Conservation (phyloP, 2,888 invertebrate genomes). For the Chouioia cunea region DNA sequence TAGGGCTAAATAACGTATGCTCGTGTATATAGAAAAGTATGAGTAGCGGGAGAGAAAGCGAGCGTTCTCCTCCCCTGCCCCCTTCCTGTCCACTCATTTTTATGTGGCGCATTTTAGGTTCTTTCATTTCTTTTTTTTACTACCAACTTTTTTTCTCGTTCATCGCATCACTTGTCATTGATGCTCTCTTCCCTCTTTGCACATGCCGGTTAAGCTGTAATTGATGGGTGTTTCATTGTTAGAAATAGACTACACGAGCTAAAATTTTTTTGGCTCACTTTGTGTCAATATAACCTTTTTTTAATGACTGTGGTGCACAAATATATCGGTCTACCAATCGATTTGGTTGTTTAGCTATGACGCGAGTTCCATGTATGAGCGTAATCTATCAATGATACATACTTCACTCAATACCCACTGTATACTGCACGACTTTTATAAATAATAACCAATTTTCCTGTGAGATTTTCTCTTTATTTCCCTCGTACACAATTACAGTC, state of each 20-base stretch:
- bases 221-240: conserved; percentile 43
- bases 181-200: not conserved
- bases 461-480: conserved; percentile 17
- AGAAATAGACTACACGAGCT: conserved; percentile 21
- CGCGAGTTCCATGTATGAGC: no score
- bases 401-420: no score
- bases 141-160: conserved; percentile 1
- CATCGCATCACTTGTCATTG: conserved; percentile 18
- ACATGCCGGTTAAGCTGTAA: conserved; percentile 31
- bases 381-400: no score
- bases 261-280: not conserved
- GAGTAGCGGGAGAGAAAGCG: not conserved
- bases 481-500: conserved; percentile 34
- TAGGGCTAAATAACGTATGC: conserved; percentile 6
- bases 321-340: not conserved
- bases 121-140: not conserved
- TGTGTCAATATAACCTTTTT: conserved; percentile 11
- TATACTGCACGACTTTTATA: no score
- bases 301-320: not conserved
- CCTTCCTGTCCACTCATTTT: not conserved
- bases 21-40: no score
- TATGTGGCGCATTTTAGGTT: not conserved
- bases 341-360: not conserved
- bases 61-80: not conserved
- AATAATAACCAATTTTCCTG: no score